A percentile compares a stretch with the other conserved stretches of the same genome.
These are phyloP conservation scores for Eulemur coronatus DNA, from an alignment of 2,797 vertebrate species.

Conservation along the genomic window DNA sequence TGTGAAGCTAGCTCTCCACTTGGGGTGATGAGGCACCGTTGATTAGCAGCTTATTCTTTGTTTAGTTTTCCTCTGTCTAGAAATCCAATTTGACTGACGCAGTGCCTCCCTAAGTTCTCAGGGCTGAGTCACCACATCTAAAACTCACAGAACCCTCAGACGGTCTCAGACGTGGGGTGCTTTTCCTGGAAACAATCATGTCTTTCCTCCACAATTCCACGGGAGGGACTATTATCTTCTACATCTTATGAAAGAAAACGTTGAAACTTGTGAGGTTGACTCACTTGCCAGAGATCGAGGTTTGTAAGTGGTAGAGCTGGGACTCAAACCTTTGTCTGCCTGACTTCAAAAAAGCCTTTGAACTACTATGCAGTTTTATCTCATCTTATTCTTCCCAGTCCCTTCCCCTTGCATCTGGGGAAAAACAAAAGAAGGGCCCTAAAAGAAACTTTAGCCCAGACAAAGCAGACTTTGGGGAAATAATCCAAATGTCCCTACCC, in stretches of 20 bases:
- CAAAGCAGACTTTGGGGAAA: not conserved
- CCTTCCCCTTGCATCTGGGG: not conserved
- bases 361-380: not conserved
- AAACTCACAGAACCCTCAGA: not conserved
- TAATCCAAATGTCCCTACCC: rapidly evolving
- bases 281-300: not conserved
- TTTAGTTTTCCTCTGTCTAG: not conserved
- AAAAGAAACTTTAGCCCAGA: not conserved
- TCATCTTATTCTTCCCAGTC: not conserved
- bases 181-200: not conserved
- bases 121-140: not conserved
- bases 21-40: not conserved
- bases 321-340: not conserved
- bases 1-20: not conserved
- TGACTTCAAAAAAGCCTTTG: not conserved
- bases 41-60: not conserved
- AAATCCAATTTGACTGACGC: not conserved
- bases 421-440: not conserved
- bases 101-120: not conserved
- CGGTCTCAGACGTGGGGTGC: not conserved
- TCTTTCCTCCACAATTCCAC: not conserved
- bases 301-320: not conserved
- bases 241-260: not conserved
- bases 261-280: not conserved
- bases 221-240: not conserved